These are phyloP conservation scores for Andrena dorsata DNA, from an alignment of 2,888 invertebrate genomes.

Conservation along the genomic window DNA sequence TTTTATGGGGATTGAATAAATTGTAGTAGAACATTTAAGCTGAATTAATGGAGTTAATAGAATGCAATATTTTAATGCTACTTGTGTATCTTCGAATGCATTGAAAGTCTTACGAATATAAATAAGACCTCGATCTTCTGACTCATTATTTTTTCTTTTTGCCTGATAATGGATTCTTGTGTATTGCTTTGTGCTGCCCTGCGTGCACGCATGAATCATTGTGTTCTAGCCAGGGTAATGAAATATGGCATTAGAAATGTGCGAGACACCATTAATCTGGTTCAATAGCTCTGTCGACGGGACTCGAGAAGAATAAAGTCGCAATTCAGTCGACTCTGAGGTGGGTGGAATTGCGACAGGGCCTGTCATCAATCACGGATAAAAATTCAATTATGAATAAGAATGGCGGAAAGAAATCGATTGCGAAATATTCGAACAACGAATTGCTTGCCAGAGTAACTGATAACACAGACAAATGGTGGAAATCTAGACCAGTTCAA, in stretches of 20 bases:
- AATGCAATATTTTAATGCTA: background rate
- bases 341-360: conserved; percentile 3
- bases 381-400: conserved; percentile 11
- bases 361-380: conserved; percentile 38
- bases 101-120: background rate
- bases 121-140: background rate
- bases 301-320: conserved; percentile 10
- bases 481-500: background rate
- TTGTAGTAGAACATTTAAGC: no score
- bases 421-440: background rate
- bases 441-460: background rate
- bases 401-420: conserved; percentile 4
- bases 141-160: background rate
- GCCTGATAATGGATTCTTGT: background rate
- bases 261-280: conserved; percentile 32
- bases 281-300: conserved; percentile 28
- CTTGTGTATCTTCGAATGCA: background rate
- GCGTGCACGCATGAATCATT: conserved; percentile 23
- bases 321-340: conserved; percentile 15
- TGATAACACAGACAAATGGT: conserved; percentile 11
- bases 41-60: no score
- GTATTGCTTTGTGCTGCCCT: background rate
- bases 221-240: background rate
- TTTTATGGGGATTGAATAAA: no score
- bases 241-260: conserved; percentile 9